Evolutionary conservation across 2,888 invertebrate genomes (phyloP).

Genomic region (Druceiella hillmani): DNA sequence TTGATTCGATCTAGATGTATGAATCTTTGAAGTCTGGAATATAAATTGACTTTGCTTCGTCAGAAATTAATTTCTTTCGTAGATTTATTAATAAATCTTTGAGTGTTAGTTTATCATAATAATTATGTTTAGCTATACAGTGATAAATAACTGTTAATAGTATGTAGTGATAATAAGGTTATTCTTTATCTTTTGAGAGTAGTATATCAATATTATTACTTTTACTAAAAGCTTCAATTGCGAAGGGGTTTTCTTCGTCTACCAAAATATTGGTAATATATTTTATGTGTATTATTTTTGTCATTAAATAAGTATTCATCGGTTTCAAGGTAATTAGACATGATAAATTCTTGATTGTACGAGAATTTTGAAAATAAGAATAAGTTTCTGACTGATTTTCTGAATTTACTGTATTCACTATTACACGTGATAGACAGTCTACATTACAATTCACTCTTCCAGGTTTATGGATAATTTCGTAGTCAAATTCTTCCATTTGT

Average conservation of each 20-base stretch:
- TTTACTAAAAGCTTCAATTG: constrained; percentile 7
- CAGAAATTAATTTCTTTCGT: background rate
- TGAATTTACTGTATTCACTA: background rate
- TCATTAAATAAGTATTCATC: background rate
- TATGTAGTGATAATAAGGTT: constrained; percentile 5
- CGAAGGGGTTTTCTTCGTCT: background rate
- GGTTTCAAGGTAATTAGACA: background rate
- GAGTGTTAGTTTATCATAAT: constrained; percentile 17
- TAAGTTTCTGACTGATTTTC: background rate
- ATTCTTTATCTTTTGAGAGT: constrained; percentile 7
- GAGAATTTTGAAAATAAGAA: background rate
- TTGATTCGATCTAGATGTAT: constrained; percentile 5
- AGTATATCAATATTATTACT: constrained; percentile 7
- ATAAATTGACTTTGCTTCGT: background rate
- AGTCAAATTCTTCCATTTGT: constrained; percentile 25
- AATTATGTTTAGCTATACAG: constrained; percentile 12
- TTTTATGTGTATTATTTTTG: background rate
- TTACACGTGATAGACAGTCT: constrained; percentile 1
- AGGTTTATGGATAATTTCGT: constrained; percentile 22
- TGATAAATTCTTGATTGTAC: background rate
- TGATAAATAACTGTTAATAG: constrained; percentile 3
- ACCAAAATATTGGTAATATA: background rate
- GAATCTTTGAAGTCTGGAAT: constrained; percentile 6
- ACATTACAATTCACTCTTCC: constrained; percentile 20
- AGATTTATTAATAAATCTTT: constrained; percentile 14